phyloP scores from a whole-genome alignment of 2,113 vertebrate genomes.

The Proteles cristata region DNA sequence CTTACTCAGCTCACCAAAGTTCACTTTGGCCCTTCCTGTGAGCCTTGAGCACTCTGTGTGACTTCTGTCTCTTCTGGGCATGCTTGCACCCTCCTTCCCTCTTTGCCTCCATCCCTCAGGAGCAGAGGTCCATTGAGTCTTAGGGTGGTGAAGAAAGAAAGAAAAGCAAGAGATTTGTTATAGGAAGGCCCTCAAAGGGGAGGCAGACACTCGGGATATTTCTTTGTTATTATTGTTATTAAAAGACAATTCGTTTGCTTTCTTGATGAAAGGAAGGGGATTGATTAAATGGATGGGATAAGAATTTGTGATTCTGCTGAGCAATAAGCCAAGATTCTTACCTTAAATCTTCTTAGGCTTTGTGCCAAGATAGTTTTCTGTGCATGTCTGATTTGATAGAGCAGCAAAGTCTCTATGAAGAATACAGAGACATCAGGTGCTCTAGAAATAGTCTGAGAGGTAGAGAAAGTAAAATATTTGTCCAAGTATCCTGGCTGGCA shows the following conservation, averaged over 20 bases:
- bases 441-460: neutral
- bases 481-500: neutral
- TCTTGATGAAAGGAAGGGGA: neutral
- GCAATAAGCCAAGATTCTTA: neutral
- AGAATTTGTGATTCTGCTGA: neutral
- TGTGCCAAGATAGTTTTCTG: neutral
- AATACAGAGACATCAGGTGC: neutral
- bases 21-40: neutral
- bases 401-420: neutral
- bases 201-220: neutral
- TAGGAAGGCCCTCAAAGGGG: neutral
- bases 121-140: neutral
- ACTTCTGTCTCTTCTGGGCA: neutral
- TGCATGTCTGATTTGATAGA: neutral
- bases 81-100: neutral
- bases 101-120: neutral
- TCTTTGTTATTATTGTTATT: neutral
- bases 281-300: neutral
- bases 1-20: neutral
- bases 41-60: neutral
- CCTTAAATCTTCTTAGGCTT: neutral
- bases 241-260: neutral
- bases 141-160: neutral
- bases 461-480: neutral
- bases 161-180: neutral